Conservation (phyloP, 2,113 vertebrate genomes). For the Serinus canaria region DNA sequence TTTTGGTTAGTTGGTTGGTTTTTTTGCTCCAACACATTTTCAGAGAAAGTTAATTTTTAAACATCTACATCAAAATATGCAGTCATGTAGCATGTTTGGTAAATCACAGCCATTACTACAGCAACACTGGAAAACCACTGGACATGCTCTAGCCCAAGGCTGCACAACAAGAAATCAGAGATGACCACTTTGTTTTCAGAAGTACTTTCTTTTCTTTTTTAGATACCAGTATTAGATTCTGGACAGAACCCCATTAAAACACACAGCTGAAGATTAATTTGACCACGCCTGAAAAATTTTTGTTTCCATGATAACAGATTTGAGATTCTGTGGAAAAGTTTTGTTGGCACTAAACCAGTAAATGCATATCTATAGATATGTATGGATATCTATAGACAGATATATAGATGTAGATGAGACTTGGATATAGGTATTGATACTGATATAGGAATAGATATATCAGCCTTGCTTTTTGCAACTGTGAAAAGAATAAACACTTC, state of each 20-base stretch:
- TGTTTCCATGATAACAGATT: not conserved
- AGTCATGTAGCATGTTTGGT: accelerated
- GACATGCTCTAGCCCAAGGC: not conserved
- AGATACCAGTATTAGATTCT: not conserved
- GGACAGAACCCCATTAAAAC: not conserved
- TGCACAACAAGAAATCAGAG: not conserved
- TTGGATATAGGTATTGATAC: not conserved
- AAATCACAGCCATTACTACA: not conserved
- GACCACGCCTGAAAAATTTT: not conserved
- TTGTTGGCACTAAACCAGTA: not conserved
- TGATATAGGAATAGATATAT: not conserved
- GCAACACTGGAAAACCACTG: not conserved
- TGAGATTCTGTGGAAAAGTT: not conserved
- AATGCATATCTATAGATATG: not conserved
- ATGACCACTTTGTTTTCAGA: not conserved
- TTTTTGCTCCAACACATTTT: not conserved
- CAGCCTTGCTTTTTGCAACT: not conserved
- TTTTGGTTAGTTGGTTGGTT: not conserved
- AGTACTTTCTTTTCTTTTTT: not conserved
- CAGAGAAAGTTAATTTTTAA: not conserved
- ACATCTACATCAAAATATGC: accelerated
- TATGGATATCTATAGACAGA: too few relatives aligned
- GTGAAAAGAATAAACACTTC: slow-evolving; percentile 34
- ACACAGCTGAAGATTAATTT: not conserved
- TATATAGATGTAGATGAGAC: not conserved